phyloP scores from a whole-genome alignment of 2,888 invertebrate species.

The Cryptophagus acutangulus region DNA sequence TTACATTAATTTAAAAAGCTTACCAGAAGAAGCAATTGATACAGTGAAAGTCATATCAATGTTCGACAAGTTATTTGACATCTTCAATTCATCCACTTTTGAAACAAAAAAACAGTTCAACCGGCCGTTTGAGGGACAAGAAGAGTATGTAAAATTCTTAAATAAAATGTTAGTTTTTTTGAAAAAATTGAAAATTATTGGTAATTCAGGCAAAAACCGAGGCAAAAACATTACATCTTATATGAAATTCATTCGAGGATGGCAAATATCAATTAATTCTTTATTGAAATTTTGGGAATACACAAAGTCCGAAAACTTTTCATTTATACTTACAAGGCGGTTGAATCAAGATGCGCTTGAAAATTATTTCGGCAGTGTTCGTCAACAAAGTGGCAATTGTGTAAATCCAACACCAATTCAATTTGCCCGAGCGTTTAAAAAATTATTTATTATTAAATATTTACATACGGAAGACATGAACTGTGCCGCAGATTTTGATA shows the following conservation, averaged over 20 bases:
- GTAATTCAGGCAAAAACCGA: not conserved
- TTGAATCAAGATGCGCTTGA: slow-evolving; percentile 21
- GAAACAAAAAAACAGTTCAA: slow-evolving; percentile 9
- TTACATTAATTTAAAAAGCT: slow-evolving; percentile 13
- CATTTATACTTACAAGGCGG: slow-evolving; percentile 14
- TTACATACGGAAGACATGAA: slow-evolving; percentile 5
- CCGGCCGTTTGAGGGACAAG: slow-evolving; percentile 14
- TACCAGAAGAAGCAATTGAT: slow-evolving; percentile 14
- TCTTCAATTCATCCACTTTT: slow-evolving; percentile 13
- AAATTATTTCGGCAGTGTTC: slow-evolving; percentile 19
- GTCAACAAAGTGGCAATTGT: slow-evolving; percentile 19
- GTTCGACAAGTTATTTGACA: slow-evolving; percentile 19
- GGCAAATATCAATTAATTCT: slow-evolving; percentile 3
- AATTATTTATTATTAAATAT: slow-evolving; percentile 15
- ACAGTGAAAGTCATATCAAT: slow-evolving; percentile 16
- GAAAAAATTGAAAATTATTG: slow-evolving; percentile 6
- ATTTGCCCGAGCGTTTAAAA: slow-evolving; percentile 18
- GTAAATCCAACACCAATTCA: slow-evolving; percentile 19
- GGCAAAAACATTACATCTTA: slow-evolving; percentile 6
- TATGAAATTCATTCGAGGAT: slow-evolving; percentile 10
- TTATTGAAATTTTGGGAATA: slow-evolving; percentile 10
- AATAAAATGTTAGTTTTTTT: slow-evolving; percentile 7
- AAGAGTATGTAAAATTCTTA: slow-evolving; percentile 13
- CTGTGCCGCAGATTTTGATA: slow-evolving; percentile 7
- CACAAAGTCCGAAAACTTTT: slow-evolving; percentile 2